These are phyloP conservation scores for Netelia virgata DNA, from an alignment of 2,888 invertebrate species.

Conservation along the genomic window DNA sequence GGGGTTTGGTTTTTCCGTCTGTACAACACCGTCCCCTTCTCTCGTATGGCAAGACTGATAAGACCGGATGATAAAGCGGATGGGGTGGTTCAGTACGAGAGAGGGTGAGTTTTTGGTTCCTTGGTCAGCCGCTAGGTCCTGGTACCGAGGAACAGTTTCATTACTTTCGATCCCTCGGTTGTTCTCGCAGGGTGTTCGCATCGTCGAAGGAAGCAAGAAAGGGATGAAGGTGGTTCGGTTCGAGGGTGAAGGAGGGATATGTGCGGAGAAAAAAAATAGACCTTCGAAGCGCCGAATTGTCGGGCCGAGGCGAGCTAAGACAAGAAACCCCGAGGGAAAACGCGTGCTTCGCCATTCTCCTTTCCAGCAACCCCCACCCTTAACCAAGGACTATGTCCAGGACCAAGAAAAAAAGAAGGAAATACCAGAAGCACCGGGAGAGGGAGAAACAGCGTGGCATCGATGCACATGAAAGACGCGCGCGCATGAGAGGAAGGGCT, in stretches of 20 bases:
- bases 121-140: conserved; percentile 77
- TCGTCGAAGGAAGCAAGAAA: conserved; percentile 35
- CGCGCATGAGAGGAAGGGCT: conserved; percentile 45
- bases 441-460: conserved; percentile 29
- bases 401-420: conserved; percentile 66
- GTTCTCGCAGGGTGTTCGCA: conserved; percentile 37
- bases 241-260: conserved; percentile 7
- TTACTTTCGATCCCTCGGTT: conserved; percentile 81
- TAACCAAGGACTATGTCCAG: conserved; percentile 72
- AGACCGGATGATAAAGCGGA: conserved; percentile 32
- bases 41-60: conserved; percentile 50
- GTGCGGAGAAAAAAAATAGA: conserved; percentile 36
- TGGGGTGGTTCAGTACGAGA: conserved; percentile 9
- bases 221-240: conserved; percentile 17
- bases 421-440: conserved; percentile 19
- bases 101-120: conserved; percentile 53
- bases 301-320: conserved; percentile 76
- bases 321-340: conserved; percentile 77
- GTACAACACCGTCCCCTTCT: conserved; percentile 13
- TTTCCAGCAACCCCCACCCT: conserved; percentile 53
- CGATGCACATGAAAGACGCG: conserved; percentile 32
- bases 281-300: conserved; percentile 75
- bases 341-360: conserved; percentile 56
- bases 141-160: conserved; percentile 82
- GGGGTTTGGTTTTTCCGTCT: conserved; percentile 41